A percentile compares a stretch with the other conserved stretches of the same genome.
Evolutionary conservation across 2,113 vertebrate genomes (phyloP).

Genomic region (Artemisiospiza belli): DNA sequence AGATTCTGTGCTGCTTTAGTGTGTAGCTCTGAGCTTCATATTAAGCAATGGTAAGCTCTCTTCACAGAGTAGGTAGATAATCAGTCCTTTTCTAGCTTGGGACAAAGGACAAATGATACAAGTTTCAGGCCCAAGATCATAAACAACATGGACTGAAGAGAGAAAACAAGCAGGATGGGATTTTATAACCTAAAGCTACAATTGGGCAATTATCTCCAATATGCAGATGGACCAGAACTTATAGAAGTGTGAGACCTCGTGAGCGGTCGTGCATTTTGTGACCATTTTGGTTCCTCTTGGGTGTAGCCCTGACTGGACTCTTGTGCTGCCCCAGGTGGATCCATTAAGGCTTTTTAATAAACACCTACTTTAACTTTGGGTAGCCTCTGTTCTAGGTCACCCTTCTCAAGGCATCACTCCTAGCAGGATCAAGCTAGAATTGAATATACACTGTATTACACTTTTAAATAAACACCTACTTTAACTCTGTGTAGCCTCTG

Average conservation of each 20-base stretch:
- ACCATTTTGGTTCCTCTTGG: background rate
- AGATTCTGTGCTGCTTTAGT: background rate
- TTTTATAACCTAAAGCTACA: background rate
- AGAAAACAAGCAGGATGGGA: background rate
- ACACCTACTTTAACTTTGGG: background rate
- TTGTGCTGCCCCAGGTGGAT: background rate
- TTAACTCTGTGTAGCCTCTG: too few species aligned
- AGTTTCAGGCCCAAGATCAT: background rate
- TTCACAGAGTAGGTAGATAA: background rate
- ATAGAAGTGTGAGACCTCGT: background rate
- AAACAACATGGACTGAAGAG: background rate
- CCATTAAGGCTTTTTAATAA: background rate
- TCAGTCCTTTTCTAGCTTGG: background rate
- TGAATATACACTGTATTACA: background rate
- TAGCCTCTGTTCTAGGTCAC: background rate
- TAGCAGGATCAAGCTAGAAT: background rate
- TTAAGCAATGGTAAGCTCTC: background rate
- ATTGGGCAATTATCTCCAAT: background rate
- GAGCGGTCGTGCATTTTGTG: fast-evolving
- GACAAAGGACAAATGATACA: background rate
- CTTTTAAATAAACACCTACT: too few species aligned
- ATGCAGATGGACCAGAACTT: background rate
- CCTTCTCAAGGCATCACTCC: background rate
- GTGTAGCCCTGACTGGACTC: background rate
- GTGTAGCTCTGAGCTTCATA: background rate